Conservation (phyloP, 2,113 vertebrate genomes). For the Rhabdomys dilectus region DNA sequence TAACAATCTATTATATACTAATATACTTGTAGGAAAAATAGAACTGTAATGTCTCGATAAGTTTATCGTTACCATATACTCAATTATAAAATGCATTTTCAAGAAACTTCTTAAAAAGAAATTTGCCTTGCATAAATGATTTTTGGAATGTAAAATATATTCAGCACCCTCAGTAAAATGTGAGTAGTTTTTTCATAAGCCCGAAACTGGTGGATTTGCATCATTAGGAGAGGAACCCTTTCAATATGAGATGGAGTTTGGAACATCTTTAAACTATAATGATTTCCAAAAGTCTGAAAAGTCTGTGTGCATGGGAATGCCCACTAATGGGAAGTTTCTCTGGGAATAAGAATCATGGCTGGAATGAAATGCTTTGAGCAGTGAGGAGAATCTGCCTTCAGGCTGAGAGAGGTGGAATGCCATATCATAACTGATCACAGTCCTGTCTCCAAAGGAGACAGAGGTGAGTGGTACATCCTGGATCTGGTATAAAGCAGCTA, state of each 20-base stretch:
- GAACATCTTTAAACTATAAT: not conserved
- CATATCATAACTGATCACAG: not conserved
- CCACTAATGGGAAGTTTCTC: not conserved
- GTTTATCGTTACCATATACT: not conserved
- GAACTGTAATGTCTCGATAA: not conserved
- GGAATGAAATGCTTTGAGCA: not conserved
- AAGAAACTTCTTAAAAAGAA: not conserved
- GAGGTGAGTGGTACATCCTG: not conserved
- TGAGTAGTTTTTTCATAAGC: not conserved
- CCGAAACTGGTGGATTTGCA: not conserved
- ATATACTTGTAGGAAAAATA: not conserved
- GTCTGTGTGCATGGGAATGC: rapidly evolving
- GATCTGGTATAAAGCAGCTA: not conserved
- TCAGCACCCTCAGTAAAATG: not conserved
- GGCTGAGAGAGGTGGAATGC: not conserved
- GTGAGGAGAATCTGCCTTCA: not conserved
- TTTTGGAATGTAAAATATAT: not conserved
- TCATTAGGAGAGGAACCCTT: not conserved
- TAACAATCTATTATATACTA: not conserved
- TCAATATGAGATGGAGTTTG: not conserved
- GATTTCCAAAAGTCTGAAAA: not conserved
- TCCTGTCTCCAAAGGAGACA: not conserved
- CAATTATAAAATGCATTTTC: not conserved
- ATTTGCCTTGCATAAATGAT: not conserved
- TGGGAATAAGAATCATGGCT: not conserved